Conservation (phyloP, 2,113 vertebrate genomes). For the Elaphurus davidianus region DNA sequence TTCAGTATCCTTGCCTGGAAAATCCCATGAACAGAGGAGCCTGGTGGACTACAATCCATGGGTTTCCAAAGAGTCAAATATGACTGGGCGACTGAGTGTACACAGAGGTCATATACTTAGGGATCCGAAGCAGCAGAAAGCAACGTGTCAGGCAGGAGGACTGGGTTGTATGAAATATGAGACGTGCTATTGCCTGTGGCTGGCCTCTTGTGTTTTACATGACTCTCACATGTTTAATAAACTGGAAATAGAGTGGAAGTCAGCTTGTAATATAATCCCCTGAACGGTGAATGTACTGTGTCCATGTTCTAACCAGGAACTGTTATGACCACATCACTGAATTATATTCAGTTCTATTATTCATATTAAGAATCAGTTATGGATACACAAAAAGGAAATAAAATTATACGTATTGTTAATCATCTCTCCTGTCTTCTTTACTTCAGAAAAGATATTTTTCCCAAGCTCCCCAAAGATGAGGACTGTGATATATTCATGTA, state of each 20-base stretch:
- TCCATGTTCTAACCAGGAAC: neutral
- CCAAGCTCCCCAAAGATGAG: neutral
- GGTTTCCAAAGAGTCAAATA: neutral
- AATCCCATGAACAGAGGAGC: neutral
- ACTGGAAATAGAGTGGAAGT: neutral
- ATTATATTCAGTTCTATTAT: neutral
- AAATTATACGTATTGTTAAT: neutral
- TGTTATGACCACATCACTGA: neutral
- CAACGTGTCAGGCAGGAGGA: neutral
- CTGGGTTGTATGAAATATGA: neutral
- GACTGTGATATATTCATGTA: neutral
- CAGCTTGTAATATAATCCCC: neutral
- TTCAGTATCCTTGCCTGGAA: neutral
- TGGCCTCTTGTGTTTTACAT: neutral
- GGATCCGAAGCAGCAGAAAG: neutral
- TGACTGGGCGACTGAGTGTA: rapidly evolving
- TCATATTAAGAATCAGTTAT: neutral
- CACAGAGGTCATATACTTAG: neutral
- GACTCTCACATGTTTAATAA: neutral
- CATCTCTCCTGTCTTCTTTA: neutral
- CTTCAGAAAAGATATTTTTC: neutral
- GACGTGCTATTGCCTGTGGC: neutral
- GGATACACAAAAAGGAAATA: neutral
- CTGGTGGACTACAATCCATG: neutral
- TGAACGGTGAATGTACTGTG: neutral